These are phyloP conservation scores for Sycophila texana DNA, from an alignment of 2,888 invertebrate genomes.

Conservation along the genomic window DNA sequence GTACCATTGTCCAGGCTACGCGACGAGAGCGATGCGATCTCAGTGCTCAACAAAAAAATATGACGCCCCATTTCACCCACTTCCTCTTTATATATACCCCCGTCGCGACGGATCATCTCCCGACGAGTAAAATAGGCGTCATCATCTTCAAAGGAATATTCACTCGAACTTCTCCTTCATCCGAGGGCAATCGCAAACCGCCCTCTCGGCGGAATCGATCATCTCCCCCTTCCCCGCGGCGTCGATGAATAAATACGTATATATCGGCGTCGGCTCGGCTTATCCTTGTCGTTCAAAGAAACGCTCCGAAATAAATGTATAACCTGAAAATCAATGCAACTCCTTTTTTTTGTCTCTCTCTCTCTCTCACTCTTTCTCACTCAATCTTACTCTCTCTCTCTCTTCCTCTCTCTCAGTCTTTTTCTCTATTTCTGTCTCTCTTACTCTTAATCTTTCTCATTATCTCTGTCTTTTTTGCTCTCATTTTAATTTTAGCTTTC, in stretches of 20 bases:
- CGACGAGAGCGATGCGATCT: background rate
- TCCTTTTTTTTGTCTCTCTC: background rate
- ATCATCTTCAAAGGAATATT: conserved; percentile 15
- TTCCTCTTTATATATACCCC: background rate
- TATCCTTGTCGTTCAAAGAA: background rate
- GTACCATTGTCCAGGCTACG: background rate
- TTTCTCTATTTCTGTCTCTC: too few relatives aligned
- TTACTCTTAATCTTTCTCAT: too few relatives aligned
- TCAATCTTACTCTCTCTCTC: background rate
- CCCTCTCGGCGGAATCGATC: background rate
- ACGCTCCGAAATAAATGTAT: background rate
- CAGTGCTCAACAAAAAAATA: background rate
- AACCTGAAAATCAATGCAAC: background rate
- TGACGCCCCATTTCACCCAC: background rate
- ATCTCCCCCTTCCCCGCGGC: background rate
- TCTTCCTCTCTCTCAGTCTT: too few relatives aligned
- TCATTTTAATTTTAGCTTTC: too few relatives aligned
- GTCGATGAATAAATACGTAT: conserved; percentile 23
- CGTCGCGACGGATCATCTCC: too few relatives aligned
- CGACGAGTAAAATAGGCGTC: background rate
- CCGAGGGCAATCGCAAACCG: background rate
- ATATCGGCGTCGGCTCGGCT: background rate
- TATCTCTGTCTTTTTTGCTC: background rate
- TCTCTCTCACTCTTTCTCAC: too few relatives aligned
- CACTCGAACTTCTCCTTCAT: background rate